Conservation (phyloP, 2,888 invertebrate species). For the Athalia circularis region DNA sequence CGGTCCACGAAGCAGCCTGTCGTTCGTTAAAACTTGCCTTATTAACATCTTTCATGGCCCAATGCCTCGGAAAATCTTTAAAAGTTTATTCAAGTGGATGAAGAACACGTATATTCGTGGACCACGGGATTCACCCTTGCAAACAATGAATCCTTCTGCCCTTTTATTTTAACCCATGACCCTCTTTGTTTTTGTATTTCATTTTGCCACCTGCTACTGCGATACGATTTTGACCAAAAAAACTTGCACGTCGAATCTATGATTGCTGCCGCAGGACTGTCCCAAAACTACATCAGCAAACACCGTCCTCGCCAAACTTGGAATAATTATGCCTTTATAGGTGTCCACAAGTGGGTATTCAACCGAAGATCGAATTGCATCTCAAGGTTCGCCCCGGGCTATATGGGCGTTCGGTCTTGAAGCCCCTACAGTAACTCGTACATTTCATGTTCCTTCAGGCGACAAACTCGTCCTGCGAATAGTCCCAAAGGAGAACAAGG, state of each 20-base stretch:
- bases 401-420: too few relatives aligned
- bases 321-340: too few relatives aligned
- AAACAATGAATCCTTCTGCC: conserved; percentile 23
- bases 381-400: too few relatives aligned
- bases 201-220: not conserved
- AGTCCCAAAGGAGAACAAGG: conserved; percentile 48
- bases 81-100: conserved; percentile 65
- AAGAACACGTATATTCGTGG: conserved; percentile 51
- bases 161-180: not conserved
- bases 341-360: too few relatives aligned
- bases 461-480: conserved; percentile 16
- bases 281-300: too few relatives aligned
- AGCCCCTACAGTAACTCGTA: conserved; percentile 18
- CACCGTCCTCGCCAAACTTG: too few relatives aligned
- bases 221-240: too few relatives aligned
- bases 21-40: conserved; percentile 71
- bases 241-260: too few relatives aligned
- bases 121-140: conserved; percentile 24
- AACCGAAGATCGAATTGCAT: too few relatives aligned
- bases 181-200: not conserved
- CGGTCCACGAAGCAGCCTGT: conserved; percentile 32
- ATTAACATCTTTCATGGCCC: conserved; percentile 71
- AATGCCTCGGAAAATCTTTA: conserved; percentile 66
- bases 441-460: conserved; percentile 22
- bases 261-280: too few relatives aligned